Evolutionary conservation across 2,797 vertebrate genomes (phyloP), one percentile per base, ranked within the genome.

Genomic region (Poeciliopsis turneri): DNA sequence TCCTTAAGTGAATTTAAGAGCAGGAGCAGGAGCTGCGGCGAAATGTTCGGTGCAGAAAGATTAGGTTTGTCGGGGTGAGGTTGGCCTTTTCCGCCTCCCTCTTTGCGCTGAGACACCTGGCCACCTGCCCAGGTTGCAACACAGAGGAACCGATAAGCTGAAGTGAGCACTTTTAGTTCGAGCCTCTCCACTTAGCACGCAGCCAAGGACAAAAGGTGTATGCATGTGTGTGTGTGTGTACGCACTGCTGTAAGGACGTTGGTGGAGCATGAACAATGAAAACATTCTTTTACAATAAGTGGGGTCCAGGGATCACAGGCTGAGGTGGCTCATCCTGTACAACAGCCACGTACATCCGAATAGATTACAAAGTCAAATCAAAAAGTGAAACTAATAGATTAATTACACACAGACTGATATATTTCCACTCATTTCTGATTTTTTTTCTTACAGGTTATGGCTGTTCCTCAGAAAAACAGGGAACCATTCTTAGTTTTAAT

Each of bases 131-230:
- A 78, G 87, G 86, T 83, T 88, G 87, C 79, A 76, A 92, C 90
- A 88, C 86, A 18, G 76, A 81, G 79, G 77, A 93, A 88, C 86
- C n/a, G 76, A 81, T 78, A 76, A 93, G 91, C 93, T 95, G 91
- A 93, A 94, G 92, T 92, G 91, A 88, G 88, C 88, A 90, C 88
- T 94, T 94, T 94, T 87, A 89, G 85, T 68, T 25, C 36, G 36
- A 91, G 83, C 85, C 76, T 88, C 92, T 88, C 76, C 81, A 81
- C 78, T 90, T 87, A 92, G 82, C 91, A 88, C 84, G 83, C 79
- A 91, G 88, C 87, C 92, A 93, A 93, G 92, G 92, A 92, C 91
- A 91, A 90, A 93, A 85, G 80, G 77, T 84, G 84, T 81, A 68
- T 86, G 30, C 39, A 5, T 46, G 45, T 72, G 15, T 72, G 30